phyloP scores from a whole-genome alignment of 2,888 invertebrate genomes.

The Pollenia amentaria region DNA sequence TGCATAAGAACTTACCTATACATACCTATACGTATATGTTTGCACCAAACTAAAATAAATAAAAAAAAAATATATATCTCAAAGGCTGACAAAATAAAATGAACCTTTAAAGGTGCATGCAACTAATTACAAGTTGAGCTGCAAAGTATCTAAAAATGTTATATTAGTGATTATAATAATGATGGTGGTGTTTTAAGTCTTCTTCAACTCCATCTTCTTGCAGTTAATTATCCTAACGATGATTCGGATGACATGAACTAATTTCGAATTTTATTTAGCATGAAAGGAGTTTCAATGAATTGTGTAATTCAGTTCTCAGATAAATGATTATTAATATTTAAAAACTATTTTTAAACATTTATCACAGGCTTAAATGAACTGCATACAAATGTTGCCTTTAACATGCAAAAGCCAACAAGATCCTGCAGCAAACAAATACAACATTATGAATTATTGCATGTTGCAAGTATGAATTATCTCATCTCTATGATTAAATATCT shows the following conservation, averaged over 20 bases:
- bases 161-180: conserved; percentile 28
- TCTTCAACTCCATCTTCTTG: background rate
- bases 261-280: conserved; percentile 33
- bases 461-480: conserved; percentile 31
- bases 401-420: conserved; percentile 47
- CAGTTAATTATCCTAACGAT: conserved; percentile 10
- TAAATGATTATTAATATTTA: conserved; percentile 38
- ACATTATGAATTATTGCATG: conserved; percentile 52
- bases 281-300: conserved; percentile 3
- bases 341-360: conserved; percentile 35
- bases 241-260: conserved; percentile 20
- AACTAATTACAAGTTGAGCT: conserved; percentile 52
- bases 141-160: conserved; percentile 50
- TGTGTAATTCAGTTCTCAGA: conserved; percentile 35
- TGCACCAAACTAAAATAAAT: background rate
- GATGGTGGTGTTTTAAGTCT: background rate
- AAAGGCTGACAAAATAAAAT: background rate
- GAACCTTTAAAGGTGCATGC: conserved; percentile 10
- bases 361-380: conserved; percentile 22
- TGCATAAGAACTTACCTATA: too few species aligned
- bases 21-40: too few species aligned
- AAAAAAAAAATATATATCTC: background rate
- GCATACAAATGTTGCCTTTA: background rate
- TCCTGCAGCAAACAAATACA: background rate
- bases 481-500: conserved; percentile 39